These are phyloP conservation scores for Plusia festucae DNA, from an alignment of 2,888 invertebrate genomes.

Conservation along the genomic window DNA sequence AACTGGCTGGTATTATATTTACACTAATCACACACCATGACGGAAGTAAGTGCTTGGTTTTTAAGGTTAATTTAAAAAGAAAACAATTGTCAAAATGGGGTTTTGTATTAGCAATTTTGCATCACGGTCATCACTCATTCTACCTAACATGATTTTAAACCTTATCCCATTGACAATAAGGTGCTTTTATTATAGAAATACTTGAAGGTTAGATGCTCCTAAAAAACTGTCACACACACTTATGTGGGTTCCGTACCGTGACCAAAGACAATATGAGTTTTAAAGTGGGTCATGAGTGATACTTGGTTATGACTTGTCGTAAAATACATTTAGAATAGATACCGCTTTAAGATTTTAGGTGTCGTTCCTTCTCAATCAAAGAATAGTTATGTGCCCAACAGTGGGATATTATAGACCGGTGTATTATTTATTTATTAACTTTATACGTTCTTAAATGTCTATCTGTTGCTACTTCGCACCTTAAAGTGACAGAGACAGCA, in stretches of 20 bases:
- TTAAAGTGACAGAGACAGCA: too few species aligned
- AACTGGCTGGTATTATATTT: neutral
- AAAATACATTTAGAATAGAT: neutral
- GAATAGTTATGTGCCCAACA: too few species aligned
- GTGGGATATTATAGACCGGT: too few species aligned
- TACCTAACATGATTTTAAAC: too few species aligned
- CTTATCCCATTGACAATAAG: neutral
- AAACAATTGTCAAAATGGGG: constrained; percentile 26
- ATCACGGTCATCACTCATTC: constrained; percentile 40
- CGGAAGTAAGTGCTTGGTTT: constrained; percentile 22
- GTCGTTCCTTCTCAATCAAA: too few species aligned
- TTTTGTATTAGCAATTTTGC: constrained; percentile 45
- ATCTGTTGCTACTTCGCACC: too few species aligned
- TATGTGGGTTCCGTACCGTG: constrained; percentile 30
- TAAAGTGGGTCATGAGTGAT: constrained; percentile 31
- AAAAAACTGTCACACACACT: constrained; percentile 42
- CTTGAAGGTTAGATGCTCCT: constrained; percentile 40
- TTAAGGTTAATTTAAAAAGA: constrained; percentile 37
- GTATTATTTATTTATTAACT: too few species aligned
- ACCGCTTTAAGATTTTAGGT: neutral
- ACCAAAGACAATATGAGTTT: constrained; percentile 37
- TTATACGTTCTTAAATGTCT: too few species aligned
- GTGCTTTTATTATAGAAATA: neutral
- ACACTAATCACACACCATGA: constrained; percentile 16
- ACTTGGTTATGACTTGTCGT: constrained; percentile 8